Percentiles rank a stretch among this genome's conserved stretches.
phyloP scores from a whole-genome alignment of 2,113 vertebrate genomes.

The Cervus canadensis region DNA sequence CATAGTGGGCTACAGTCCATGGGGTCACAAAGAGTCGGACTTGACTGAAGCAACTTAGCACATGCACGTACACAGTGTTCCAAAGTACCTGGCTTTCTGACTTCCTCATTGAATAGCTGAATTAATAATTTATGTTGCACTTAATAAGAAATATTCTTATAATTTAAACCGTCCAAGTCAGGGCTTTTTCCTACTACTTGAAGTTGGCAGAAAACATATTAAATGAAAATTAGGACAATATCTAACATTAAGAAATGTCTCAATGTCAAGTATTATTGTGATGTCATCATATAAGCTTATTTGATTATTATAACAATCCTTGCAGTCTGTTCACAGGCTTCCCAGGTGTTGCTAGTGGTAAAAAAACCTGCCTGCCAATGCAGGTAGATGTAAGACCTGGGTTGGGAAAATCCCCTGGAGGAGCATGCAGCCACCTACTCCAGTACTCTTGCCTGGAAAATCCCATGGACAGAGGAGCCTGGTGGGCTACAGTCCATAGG shows the following conservation, averaged over 20 bases:
- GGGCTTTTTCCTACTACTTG: neutral
- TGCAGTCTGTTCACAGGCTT: neutral
- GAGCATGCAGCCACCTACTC: neutral
- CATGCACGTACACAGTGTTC: neutral
- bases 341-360: neutral
- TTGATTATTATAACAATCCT: neutral
- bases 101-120: neutral
- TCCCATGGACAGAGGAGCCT: neutral
- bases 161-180: neutral
- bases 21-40: neutral
- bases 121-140: neutral
- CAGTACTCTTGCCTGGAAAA: neutral
- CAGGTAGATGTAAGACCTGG: neutral
- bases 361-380: neutral
- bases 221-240: neutral
- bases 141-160: neutral
- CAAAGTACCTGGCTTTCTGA: neutral
- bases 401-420: neutral
- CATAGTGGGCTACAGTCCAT: accelerated
- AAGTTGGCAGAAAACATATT: neutral
- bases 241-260: neutral
- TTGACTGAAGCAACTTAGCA: neutral
- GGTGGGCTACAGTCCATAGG: neutral
- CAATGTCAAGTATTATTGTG: neutral
- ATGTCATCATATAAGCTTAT: neutral